phyloP scores from a whole-genome alignment of 2,797 vertebrate genomes.

The Rhinoraja longicauda region DNA sequence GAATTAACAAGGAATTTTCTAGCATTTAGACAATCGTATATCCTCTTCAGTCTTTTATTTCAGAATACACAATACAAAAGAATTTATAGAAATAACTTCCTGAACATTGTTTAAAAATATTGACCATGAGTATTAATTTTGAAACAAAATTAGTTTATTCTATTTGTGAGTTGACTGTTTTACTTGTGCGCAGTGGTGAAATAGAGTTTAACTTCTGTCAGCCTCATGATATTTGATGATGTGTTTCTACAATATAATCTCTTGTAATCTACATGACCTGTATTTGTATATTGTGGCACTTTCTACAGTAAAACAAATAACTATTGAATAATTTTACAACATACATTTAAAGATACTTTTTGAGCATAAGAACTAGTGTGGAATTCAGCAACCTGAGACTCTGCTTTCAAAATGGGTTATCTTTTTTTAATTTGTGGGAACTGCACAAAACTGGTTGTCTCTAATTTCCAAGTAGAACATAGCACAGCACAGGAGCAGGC shows the following conservation, averaged over 20 bases:
- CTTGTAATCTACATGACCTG: background rate
- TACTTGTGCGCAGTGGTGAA: background rate
- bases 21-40: background rate
- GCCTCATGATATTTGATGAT: background rate
- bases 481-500: too few relatives aligned
- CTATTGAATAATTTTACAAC: slow-evolving; percentile 10
- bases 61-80: background rate
- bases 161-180: background rate
- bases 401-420: background rate
- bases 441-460: background rate
- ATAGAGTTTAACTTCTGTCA: background rate
- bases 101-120: background rate
- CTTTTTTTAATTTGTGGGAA: background rate
- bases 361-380: background rate
- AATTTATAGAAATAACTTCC: background rate
- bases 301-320: slow-evolving; percentile 22
- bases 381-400: background rate
- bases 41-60: background rate
- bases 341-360: background rate
- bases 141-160: background rate
- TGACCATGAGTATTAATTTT: background rate
- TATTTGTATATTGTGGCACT: background rate
- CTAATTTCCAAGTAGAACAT: background rate
- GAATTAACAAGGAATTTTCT: background rate
- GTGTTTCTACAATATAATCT: background rate